phyloP scores from a whole-genome alignment of 2,797 vertebrate genomes.

The Acanthurus leucopareius region DNA sequence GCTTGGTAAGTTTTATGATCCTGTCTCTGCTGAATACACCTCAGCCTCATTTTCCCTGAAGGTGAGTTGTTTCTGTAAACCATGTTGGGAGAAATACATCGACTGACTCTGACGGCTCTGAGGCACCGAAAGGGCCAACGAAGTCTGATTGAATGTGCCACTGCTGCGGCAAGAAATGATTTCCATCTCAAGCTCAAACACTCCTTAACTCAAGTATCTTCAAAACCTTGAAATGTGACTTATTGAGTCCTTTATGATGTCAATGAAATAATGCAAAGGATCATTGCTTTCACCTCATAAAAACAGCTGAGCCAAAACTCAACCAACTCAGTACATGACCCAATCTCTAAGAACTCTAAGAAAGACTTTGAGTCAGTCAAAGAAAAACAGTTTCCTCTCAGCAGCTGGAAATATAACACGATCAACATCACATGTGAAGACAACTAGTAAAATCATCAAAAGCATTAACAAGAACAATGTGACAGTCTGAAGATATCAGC shows the following conservation, averaged over 20 bases:
- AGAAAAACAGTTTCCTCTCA: not conserved
- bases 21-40: conserved; percentile 37
- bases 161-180: conserved; percentile 14
- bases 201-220: conserved; percentile 13
- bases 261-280: conserved; percentile 8
- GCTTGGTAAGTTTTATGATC: conserved; percentile 40
- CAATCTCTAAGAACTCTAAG: not conserved
- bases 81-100: conserved; percentile 14
- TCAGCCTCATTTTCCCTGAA: conserved; percentile 46
- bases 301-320: conserved; percentile 15
- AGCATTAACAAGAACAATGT: conserved; percentile 16
- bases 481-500: conserved; percentile 37
- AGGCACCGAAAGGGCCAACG: not conserved
- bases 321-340: conserved; percentile 1
- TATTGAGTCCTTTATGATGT: conserved; percentile 11
- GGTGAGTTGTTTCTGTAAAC: conserved; percentile 39
- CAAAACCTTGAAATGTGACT: conserved; percentile 33
- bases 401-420: conserved; percentile 3
- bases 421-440: conserved; percentile 13
- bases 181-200: conserved; percentile 35
- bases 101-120: not conserved
- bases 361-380: not conserved
- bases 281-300: conserved; percentile 15
- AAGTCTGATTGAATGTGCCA: conserved; percentile 41
- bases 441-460: conserved; percentile 26